Conservation (phyloP, 2,113 vertebrate species). For the Oostethus manadensis region DNA sequence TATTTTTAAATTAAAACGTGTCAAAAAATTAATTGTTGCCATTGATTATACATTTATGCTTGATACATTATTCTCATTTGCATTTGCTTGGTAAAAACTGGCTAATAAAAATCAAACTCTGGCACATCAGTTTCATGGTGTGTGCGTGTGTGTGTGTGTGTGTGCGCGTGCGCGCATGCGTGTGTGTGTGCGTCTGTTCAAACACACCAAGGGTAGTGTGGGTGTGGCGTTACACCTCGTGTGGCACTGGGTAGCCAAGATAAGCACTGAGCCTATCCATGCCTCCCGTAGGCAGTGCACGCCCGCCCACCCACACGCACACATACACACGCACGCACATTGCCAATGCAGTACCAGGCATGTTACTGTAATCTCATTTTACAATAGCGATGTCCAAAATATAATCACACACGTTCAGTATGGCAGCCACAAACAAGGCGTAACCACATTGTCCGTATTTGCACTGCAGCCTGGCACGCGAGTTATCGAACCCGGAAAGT, state of each 20-base stretch:
- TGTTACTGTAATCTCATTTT: constrained; percentile 57
- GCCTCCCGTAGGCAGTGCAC: constrained; percentile 58
- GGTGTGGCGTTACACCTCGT: constrained; percentile 78
- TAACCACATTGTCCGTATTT: constrained; percentile 32
- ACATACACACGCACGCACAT: constrained; percentile 12
- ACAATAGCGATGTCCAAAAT: constrained; percentile 44
- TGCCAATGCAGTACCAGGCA: constrained; percentile 35
- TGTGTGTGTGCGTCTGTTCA: constrained; percentile 66
- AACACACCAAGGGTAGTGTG: constrained; percentile 72
- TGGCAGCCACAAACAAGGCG: constrained; percentile 32
- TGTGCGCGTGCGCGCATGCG: constrained; percentile 48
- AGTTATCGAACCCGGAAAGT: constrained; percentile 8
- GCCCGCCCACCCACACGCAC: constrained; percentile 58
- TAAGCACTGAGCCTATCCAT: constrained; percentile 75
- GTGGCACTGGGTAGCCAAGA: constrained; percentile 77
- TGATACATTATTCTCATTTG: constrained; percentile 39
- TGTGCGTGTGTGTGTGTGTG: constrained; percentile 53
- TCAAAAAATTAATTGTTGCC: not conserved
- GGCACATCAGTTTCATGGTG: constrained; percentile 57
- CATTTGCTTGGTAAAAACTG: constrained; percentile 56
- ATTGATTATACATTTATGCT: constrained; percentile 30
- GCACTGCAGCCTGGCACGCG: constrained; percentile 18
- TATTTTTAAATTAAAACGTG: constrained; percentile 14
- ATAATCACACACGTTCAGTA: constrained; percentile 39
- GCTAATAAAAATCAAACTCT: constrained; percentile 66